Conservation (phyloP, 2,113 vertebrate species). For the Acanthochromis polyacanthus region DNA sequence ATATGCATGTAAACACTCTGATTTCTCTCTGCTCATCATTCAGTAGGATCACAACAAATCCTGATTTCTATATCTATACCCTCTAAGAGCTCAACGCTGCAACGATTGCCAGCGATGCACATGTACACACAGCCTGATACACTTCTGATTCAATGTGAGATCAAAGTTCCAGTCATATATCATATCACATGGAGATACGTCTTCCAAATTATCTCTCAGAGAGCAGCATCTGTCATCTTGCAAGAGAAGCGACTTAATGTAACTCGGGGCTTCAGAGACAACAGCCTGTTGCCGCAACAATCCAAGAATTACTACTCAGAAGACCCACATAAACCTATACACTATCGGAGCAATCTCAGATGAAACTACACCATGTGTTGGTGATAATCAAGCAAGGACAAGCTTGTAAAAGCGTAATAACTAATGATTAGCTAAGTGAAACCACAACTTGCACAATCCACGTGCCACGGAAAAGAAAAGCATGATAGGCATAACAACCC, state of each 20-base stretch:
- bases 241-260: conserved; percentile 35
- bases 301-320: conserved; percentile 4
- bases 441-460: conserved; percentile 53
- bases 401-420: conserved; percentile 57
- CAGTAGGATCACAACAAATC: conserved; percentile 69
- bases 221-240: conserved; percentile 30
- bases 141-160: conserved; percentile 28
- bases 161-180: conserved; percentile 46
- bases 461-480: conserved; percentile 42
- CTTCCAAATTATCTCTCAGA: conserved; percentile 29
- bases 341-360: conserved; percentile 8
- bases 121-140: conserved; percentile 2
- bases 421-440: conserved; percentile 62
- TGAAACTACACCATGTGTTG: conserved; percentile 2
- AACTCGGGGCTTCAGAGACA: conserved; percentile 40
- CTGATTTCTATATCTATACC: conserved; percentile 59
- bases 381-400: conserved; percentile 60
- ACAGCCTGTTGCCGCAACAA: conserved; percentile 23
- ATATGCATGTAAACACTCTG: conserved; percentile 80
- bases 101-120: conserved; percentile 15
- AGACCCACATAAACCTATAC: conserved; percentile 16
- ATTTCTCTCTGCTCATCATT: conserved; percentile 71
- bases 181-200: conserved; percentile 27
- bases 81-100: conserved; percentile 25
- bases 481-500: conserved; percentile 68